Evolutionary conservation across 2,113 vertebrate genomes (phyloP).

Genomic region (Melanotaenia duboulayi): DNA sequence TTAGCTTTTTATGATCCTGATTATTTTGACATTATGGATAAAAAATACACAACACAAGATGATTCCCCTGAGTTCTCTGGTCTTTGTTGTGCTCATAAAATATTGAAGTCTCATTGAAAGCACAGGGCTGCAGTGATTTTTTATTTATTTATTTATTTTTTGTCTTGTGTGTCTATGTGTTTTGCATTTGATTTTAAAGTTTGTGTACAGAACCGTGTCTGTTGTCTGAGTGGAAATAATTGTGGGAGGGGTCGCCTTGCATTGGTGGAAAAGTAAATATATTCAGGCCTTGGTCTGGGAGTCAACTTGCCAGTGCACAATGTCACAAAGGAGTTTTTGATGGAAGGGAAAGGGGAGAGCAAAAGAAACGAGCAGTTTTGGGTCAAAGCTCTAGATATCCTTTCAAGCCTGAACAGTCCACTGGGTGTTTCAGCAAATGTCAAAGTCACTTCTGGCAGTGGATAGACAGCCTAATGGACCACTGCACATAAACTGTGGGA

Average conservation of each 20-base stretch:
- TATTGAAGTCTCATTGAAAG: conserved; percentile 58
- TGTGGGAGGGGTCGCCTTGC: conserved; percentile 21
- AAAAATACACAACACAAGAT: conserved; percentile 28
- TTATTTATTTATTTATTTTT: conserved; percentile 41
- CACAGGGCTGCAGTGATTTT: conserved; percentile 33
- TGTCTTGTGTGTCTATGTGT: conserved; percentile 36
- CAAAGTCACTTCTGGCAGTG: conserved; percentile 75
- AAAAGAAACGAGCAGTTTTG: conserved; percentile 73
- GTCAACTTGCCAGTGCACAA: conserved; percentile 63
- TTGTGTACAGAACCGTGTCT: not conserved
- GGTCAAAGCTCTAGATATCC: conserved; percentile 75
- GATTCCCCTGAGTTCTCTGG: conserved; percentile 36
- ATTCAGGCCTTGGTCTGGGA: conserved; percentile 66
- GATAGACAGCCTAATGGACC: conserved; percentile 78
- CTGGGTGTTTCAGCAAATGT: conserved; percentile 78
- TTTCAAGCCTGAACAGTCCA: conserved; percentile 77
- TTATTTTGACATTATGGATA: conserved; percentile 41
- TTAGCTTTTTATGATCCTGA: conserved; percentile 22
- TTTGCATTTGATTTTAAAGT: conserved; percentile 24
- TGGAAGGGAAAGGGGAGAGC: conserved; percentile 61
- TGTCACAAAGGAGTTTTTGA: conserved; percentile 76
- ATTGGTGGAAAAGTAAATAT: conserved; percentile 61
- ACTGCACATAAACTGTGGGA: conserved; percentile 60
- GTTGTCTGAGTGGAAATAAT: conserved; percentile 24
- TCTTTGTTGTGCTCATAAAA: conserved; percentile 63